A percentile compares a stretch with the other conserved stretches of the same genome.
Evolutionary conservation across 2,797 vertebrate genomes (phyloP).

Genomic region (Gymnocypris eckloni): DNA sequence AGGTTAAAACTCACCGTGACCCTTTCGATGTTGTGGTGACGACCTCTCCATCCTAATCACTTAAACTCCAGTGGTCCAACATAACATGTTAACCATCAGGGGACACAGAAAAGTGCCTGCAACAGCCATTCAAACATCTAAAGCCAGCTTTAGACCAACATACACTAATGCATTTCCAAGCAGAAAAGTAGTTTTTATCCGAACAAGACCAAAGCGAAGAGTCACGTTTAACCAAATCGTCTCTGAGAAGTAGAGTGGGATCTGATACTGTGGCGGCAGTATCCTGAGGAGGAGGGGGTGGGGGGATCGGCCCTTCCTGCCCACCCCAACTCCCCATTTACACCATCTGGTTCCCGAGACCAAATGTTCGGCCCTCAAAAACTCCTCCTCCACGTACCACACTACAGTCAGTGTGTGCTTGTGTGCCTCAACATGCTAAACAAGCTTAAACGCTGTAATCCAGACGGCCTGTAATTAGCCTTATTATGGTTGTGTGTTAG

Average conservation of each 20-base stretch:
- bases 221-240: background rate
- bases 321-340: constrained; percentile 5
- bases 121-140: constrained; percentile 32
- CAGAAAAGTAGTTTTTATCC: constrained; percentile 11
- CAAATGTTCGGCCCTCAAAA: constrained; percentile 52
- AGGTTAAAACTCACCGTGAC: constrained; percentile 55
- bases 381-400: constrained; percentile 52
- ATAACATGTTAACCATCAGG: constrained; percentile 18
- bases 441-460: background rate
- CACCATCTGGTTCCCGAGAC: constrained; percentile 51
- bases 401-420: constrained; percentile 12
- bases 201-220: constrained; percentile 1
- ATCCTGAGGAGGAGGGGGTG: constrained; percentile 43
- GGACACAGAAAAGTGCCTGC: background rate
- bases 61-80: constrained; percentile 26
- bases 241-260: constrained; percentile 42
- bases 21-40: constrained; percentile 2
- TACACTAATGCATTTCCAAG: background rate
- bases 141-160: constrained; percentile 1
- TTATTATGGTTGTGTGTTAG: constrained; percentile 12
- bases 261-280: constrained; percentile 39
- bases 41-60: constrained; percentile 37
- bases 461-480: constrained; percentile 35
- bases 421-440: constrained; percentile 41
- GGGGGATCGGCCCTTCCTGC: constrained; percentile 55